Evolutionary conservation across 2,113 vertebrate genomes (phyloP), one percentile per base, ranked within the genome.

Genomic region (Crotalus viridis): DNA sequence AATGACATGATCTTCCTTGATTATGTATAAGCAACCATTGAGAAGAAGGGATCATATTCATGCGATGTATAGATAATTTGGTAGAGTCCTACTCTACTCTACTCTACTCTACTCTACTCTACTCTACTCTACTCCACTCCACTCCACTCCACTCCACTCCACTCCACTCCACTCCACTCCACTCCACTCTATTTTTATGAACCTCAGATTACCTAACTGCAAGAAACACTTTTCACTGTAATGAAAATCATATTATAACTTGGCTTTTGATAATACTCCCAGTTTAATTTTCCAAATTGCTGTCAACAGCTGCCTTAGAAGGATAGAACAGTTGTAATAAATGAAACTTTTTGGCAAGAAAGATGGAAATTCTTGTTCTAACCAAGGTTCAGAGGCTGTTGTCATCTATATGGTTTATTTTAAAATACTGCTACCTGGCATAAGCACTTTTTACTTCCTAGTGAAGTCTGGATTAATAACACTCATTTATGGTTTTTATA

Each of bases 261-360:
- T 92, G 95, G 96, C 95, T 95, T 93, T 12, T 87, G 89, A 61
- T 95, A 95, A 95, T 90, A 97, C 22, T 92, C 93, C 96, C 95
- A 94, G 95, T 98, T 97, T 54, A 97, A 97, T 97, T 97, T 97
- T 97, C 33, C 95, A 93, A 69, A 90, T 94, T 94, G 90, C 95
- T 97, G 97, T 97, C 97, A 98, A 94, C 95, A 97, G 94, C 97
- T 97, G 96, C 97, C 96, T 96, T 91, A 93, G 96, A 91, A 43
- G 93, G 96, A 95, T 92, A 93, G 46, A 96, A 93, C 94, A 89
- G 94, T 97, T 90, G 69, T 92, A 96, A 96, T 96, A 97, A 97
- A 96, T 96, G 96, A 95, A 95, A 95, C 93, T 93, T 93, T 87
- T 10, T 15, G 24, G 95, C 95, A 96, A 95, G 95, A 95, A 97